Conservation (phyloP, 1,140 invertebrate species). For the Panulirus ornatus region DNA sequence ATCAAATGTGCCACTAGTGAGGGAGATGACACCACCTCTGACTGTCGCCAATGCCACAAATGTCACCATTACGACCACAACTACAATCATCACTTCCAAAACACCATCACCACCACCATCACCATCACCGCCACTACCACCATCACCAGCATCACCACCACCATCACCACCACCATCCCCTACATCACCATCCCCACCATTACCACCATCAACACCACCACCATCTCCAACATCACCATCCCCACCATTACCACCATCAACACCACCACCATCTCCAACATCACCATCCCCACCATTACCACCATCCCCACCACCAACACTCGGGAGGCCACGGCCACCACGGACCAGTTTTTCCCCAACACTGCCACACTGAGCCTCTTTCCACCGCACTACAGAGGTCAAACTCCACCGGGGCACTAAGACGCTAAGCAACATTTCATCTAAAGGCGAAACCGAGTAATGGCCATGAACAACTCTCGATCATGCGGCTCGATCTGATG, state of each 20-base stretch:
- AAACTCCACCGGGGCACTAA: background rate
- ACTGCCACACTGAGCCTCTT: background rate
- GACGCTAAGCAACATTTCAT: background rate
- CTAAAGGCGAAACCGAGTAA: background rate
- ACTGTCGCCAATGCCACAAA: background rate
- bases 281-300: background rate
- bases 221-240: background rate
- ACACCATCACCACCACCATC: background rate
- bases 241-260: background rate
- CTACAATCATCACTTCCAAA: background rate
- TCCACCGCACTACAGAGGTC: background rate
- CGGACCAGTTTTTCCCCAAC: background rate
- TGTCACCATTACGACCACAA: background rate
- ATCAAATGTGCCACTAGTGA: too few relatives aligned
- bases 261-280: background rate
- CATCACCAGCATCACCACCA: background rate
- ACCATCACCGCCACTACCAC: background rate
- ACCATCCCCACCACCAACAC: background rate
- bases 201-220: constrained; percentile 8
- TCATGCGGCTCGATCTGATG: too few relatives aligned
- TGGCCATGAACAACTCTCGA: background rate
- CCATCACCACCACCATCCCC: background rate
- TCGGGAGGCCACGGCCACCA: background rate
- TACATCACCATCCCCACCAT: background rate
- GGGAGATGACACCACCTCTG: too few relatives aligned